Evolutionary conservation across 2,113 vertebrate species (phyloP), one percentile per base, ranked within the genome.

Genomic region (Tursiops truncatus): DNA sequence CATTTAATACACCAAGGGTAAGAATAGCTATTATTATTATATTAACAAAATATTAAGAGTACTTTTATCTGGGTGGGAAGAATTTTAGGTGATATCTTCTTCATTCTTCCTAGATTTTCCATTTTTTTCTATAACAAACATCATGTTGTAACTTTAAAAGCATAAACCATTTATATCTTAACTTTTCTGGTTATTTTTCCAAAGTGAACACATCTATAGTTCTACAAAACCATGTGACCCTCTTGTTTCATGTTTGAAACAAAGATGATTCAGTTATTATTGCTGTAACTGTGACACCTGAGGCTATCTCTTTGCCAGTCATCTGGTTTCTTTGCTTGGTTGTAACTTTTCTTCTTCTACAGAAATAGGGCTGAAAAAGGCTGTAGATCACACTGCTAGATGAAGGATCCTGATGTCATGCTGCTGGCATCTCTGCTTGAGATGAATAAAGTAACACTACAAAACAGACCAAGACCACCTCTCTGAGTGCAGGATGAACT

Each of bases 21-120:
- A 83, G 44, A 81, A 85, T 3, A 94, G 82, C 31, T 70, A 67
- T 47, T 47, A 83, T 74, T n/a, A 87, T 77, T 93, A 71, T 10
- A 56, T 21, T 68, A 63, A 47, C 14, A 89, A 83, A 91, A 14
- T 56, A 63, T 7, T 67, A 77, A 53, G 58, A 80, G 31, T 47
- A 62, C 26, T 95, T 88, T 68, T 84, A 73, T 71, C 44, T 82
- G 44, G 1, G 10, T 2, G 10, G 63, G 10, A 31, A 96, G 47
- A n/a, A 81, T 33, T 92, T 91, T 90, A 93, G 25, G 50, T 68
- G 44, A 21, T 83, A 71, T 18, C 58, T 68, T 86, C 50, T 77
- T 97, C 68, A 89, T 82, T 47, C 36, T 91, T 91, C 21, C 26
- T 81, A 20, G 90, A 88, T 77, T 87, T 79, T 67, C 28, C 12